Conservation (phyloP, 2,888 invertebrate species). For the Yponomeuta cagnagella region DNA sequence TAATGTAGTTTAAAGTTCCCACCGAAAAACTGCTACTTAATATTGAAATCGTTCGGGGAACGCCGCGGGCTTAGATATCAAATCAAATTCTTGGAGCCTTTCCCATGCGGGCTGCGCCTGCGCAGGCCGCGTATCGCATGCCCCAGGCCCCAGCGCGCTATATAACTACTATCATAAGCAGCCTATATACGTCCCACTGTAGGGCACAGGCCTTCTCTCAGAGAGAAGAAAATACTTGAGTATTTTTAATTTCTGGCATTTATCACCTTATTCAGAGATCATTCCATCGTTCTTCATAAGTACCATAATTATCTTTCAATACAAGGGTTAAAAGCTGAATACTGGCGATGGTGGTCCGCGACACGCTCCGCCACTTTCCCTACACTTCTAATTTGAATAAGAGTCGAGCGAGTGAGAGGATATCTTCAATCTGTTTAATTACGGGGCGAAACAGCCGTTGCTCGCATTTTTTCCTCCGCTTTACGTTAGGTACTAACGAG, state of each 20-base stretch:
- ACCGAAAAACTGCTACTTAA: conserved; percentile 6
- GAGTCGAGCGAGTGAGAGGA: conserved; percentile 22
- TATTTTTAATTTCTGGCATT: too few relatives aligned
- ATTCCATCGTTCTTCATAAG: too few relatives aligned
- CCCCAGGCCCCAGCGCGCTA: background rate
- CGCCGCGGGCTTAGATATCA: conserved; percentile 1
- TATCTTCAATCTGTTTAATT: conserved; percentile 40
- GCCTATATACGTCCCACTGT: too few relatives aligned
- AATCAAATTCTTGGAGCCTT: background rate
- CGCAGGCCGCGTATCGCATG: background rate
- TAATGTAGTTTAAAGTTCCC: background rate
- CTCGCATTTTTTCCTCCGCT: too few relatives aligned
- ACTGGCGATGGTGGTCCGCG: too few relatives aligned
- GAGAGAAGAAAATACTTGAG: too few relatives aligned
- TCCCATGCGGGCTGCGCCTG: background rate
- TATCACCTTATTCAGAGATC: too few relatives aligned
- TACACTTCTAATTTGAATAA: conserved; percentile 34
- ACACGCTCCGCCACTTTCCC: conserved; percentile 35
- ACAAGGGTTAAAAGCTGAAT: too few relatives aligned
- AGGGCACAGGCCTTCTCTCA: too few relatives aligned
- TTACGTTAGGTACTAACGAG: too few relatives aligned
- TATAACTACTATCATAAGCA: too few relatives aligned
- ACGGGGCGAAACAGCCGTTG: conserved; percentile 18
- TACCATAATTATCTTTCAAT: too few relatives aligned
- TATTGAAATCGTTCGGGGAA: conserved; percentile 7